Evolutionary conservation across 1,140 invertebrate genomes (phyloP).

Genomic region (Calephelis virginiensis): DNA sequence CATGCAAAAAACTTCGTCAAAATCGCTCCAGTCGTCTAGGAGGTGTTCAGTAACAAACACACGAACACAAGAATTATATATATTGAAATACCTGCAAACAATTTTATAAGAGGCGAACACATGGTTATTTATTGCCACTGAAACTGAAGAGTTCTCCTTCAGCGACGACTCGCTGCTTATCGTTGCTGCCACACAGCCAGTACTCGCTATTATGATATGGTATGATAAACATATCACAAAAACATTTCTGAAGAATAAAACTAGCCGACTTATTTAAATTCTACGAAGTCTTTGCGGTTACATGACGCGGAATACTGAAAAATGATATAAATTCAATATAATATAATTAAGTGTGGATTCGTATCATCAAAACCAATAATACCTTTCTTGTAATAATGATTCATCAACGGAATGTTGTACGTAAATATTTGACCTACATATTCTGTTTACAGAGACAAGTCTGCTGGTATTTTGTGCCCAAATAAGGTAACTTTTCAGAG

Average conservation of each 20-base stretch:
- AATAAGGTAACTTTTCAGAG: background rate
- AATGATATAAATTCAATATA: background rate
- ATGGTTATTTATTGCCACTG: no score
- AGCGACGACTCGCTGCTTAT: no score
- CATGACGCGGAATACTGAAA: background rate
- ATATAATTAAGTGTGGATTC: constrained; percentile 24
- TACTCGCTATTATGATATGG: no score
- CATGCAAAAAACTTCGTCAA: no score
- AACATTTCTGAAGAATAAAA: background rate
- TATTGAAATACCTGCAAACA: no score
- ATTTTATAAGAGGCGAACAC: no score
- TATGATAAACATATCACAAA: no score
- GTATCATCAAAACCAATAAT: constrained; percentile 24
- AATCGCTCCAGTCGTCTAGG: no score
- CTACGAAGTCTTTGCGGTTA: background rate
- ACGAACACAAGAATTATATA: no score
- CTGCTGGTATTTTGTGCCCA: constrained; percentile 14
- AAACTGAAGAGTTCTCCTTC: no score
- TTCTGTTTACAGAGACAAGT: constrained; percentile 30
- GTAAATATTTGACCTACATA: constrained; percentile 54
- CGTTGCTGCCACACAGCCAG: no score
- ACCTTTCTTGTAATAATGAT: constrained; percentile 31
- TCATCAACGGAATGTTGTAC: constrained; percentile 41
- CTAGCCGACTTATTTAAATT: background rate
- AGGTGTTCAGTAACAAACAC: no score